A percentile compares a stretch with the other conserved stretches of the same genome.
phyloP scores from a whole-genome alignment of 2,888 invertebrate genomes.

The Lucinisca nassula region DNA sequence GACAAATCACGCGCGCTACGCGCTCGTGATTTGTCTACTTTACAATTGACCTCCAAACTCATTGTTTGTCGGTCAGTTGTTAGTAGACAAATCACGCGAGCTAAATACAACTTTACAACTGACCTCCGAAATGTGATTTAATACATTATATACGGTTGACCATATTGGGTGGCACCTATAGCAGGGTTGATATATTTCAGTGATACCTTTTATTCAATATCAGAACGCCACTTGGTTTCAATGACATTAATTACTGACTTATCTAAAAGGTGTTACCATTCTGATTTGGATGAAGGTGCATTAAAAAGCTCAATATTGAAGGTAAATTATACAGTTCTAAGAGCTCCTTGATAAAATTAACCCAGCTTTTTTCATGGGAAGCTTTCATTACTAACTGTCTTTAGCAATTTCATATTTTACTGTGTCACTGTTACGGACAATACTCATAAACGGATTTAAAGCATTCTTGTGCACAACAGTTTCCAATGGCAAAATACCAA shows the following conservation, averaged over 20 bases:
- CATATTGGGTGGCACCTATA: background rate
- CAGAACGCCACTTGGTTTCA: background rate
- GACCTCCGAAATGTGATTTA: too few relatives aligned
- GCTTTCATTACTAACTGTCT: background rate
- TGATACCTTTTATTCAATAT: background rate
- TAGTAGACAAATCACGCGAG: too few relatives aligned
- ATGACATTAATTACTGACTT: background rate
- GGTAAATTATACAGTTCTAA: background rate
- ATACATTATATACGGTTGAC: too few relatives aligned
- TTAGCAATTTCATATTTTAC: background rate
- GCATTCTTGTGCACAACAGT: too few relatives aligned
- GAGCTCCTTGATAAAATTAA: background rate
- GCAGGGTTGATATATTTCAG: background rate
- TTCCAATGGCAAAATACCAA: too few relatives aligned
- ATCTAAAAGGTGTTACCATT: background rate
- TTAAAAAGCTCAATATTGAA: background rate
- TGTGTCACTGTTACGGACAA: background rate
- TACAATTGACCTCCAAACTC: too few relatives aligned
- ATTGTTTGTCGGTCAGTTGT: too few relatives aligned
- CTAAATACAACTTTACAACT: too few relatives aligned
- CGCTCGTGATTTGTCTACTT: too few relatives aligned
- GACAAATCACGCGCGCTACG: too few relatives aligned
- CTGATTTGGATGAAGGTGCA: background rate
- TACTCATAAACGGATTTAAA: too few relatives aligned
- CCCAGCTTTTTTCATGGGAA: background rate